phyloP scores from a whole-genome alignment of 2,797 vertebrate genomes.

The Acomys russatus region DNA sequence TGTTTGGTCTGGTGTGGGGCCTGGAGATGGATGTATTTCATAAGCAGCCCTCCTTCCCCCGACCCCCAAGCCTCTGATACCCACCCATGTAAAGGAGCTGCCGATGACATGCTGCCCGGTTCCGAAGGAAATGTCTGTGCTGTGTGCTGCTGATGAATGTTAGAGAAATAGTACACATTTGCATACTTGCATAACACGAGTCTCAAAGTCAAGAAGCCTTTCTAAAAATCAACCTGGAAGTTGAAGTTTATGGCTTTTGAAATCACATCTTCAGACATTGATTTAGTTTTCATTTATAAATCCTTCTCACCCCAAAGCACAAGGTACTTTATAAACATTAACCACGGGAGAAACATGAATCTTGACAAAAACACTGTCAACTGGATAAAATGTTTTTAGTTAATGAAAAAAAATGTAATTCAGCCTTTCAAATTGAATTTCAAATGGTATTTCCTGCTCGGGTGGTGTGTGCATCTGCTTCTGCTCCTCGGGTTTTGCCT shows the following conservation, averaged over 20 bases:
- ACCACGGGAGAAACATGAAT: conserved; percentile 71
- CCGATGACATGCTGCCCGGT: not conserved
- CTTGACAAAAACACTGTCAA: conserved; percentile 77
- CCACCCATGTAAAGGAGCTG: not conserved
- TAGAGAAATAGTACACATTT: conserved; percentile 38
- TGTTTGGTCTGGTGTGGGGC: not conserved
- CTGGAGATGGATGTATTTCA: not conserved
- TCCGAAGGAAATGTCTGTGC: not conserved
- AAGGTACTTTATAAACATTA: conserved; percentile 79
- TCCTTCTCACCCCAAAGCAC: conserved; percentile 67
- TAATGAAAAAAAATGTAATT: conserved; percentile 78
- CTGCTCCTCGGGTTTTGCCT: conserved; percentile 36
- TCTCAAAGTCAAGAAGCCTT: conserved; percentile 41
- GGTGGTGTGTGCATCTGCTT: conserved; percentile 46
- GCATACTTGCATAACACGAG: conserved; percentile 51
- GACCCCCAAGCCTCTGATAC: not conserved
- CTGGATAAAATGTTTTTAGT: conserved; percentile 75
- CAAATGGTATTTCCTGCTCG: conserved; percentile 70
- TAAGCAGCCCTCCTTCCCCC: not conserved
- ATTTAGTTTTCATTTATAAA: conserved; percentile 77
- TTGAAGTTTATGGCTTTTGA: conserved; percentile 60
- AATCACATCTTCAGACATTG: conserved; percentile 71
- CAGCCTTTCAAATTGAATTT: conserved; percentile 77
- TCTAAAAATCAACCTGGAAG: conserved; percentile 50
- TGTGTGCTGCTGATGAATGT: conserved; percentile 51